Evolutionary conservation across 2,113 vertebrate genomes (phyloP), one percentile per base, ranked within the genome.

Genomic region (Cyrtonyx montezumae): DNA sequence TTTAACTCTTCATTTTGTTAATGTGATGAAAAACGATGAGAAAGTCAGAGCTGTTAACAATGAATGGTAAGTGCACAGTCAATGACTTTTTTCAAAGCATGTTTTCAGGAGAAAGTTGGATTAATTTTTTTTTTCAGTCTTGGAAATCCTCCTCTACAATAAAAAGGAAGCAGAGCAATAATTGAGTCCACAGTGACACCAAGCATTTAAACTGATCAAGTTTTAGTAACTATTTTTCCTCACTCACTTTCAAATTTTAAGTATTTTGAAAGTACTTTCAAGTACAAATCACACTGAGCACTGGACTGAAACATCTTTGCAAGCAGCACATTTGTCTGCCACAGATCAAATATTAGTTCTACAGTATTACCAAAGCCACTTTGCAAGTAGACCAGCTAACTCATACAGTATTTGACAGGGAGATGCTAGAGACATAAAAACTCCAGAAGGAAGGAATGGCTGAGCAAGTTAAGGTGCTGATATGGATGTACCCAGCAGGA

Each of bases 81-180:
- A 93, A 76, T 62, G 48, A 88, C 66, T 67, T 84, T 80, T 88
- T 81, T 88, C 74, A 75, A 90, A 91, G 32, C 48, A 71, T 8
- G 11, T 69, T 93, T 86, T 90, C 43, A 83, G 51, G 63, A 90
- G 51, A 71, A 96, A 87, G 46, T 68, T 59, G 43, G 70, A 93
- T 80, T 88, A 88, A 90, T 93, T 86, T 84, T 15, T 75, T 75
- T 83, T 91, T 91, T 71, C 66, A 90, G 74, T 40, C 58, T 68
- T 68, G 48, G 15, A 89, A 88, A 84, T 61, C 23, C n/a, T 86
- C 30, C 23, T 80, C 48, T 32, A 61, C 19, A 32, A 75, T 65
- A 76, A 81, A 90, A 83, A 88, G 13, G 6, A 28, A 80, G 26
- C 66, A 87, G 30, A 45, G 30, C 25, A 86, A 71, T 70, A 88